Conservation (phyloP, 2,888 invertebrate species). For the Bedellia somnulentella region DNA sequence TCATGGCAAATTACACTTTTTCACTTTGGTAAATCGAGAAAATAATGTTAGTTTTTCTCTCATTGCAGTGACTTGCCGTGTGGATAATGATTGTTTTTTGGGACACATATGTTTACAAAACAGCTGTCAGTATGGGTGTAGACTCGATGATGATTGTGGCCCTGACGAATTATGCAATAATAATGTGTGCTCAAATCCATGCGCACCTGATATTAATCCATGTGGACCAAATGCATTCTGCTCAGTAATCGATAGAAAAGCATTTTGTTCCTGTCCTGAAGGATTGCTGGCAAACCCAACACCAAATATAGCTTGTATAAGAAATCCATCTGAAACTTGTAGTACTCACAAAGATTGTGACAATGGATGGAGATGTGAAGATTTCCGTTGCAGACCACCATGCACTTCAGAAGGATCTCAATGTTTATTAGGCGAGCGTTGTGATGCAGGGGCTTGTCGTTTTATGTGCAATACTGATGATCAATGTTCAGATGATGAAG, state of each 20-base stretch:
- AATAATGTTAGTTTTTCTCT: no score
- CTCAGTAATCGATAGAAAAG: conserved; percentile 77
- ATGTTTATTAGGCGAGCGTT: conserved; percentile 82
- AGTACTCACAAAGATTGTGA: conserved; percentile 76
- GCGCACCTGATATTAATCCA: conserved; percentile 65
- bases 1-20: no score
- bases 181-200: conserved; percentile 81
- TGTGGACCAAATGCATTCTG: conserved; percentile 87
- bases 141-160: conserved; percentile 84
- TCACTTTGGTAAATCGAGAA: no score
- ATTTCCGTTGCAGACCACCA: conserved; percentile 73
- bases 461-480: conserved; percentile 82
- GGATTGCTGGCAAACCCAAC: conserved; percentile 86
- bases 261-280: conserved; percentile 76
- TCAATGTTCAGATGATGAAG: conserved; percentile 85
- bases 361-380: conserved; percentile 71
- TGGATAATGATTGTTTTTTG: conserved; percentile 90
- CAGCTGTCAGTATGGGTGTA: conserved; percentile 84
- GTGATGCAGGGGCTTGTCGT: conserved; percentile 75
- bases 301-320: conserved; percentile 83
- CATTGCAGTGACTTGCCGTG: conserved; percentile 75
- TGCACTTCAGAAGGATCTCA: conserved; percentile 72
- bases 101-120: conserved; percentile 87
- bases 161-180: conserved; percentile 80
- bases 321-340: conserved; percentile 77